Evolutionary conservation across 1,140 invertebrate species (phyloP).

Genomic region (Dinoponera quadriceps): DNA sequence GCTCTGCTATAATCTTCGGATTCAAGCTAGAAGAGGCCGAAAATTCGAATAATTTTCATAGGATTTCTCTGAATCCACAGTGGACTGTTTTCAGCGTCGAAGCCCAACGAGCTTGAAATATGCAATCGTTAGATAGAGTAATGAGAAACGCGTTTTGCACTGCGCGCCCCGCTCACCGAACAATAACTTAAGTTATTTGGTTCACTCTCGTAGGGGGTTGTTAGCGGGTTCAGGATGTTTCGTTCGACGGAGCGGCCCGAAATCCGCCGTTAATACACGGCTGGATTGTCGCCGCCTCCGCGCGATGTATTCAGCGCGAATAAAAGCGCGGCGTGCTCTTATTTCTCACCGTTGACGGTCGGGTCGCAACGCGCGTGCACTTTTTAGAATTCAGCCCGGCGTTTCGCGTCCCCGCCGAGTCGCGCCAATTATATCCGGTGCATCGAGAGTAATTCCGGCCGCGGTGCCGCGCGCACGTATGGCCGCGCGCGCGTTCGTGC

Average conservation of each 20-base stretch:
- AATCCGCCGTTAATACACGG: slow-evolving; percentile 27
- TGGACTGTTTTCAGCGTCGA: too few species aligned
- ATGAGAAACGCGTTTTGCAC: too few species aligned
- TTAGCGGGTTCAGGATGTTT: background rate
- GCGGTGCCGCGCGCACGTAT: slow-evolving; percentile 46
- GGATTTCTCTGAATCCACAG: too few species aligned
- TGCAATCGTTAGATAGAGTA: too few species aligned
- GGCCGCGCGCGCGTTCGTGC: slow-evolving; percentile 16
- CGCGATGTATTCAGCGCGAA: background rate
- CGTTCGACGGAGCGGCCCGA: background rate
- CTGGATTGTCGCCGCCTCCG: background rate
- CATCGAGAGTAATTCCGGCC: slow-evolving; percentile 59
- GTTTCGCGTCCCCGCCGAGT: slow-evolving; percentile 10
- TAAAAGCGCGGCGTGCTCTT: slow-evolving; percentile 6
- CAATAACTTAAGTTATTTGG: background rate
- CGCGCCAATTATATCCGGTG: slow-evolving; percentile 57
- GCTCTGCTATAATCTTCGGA: too few species aligned
- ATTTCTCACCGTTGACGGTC: background rate
- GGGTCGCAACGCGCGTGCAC: background rate
- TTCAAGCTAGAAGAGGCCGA: too few species aligned
- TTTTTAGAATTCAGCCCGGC: slow-evolving; percentile 64
- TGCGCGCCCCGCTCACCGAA: background rate
- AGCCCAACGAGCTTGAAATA: too few species aligned
- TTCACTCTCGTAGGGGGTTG: background rate
- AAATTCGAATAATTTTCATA: too few species aligned